Base-by-base conservation (phyloP, 1,140 invertebrate species). In the Aphis craccivora region DNA sequence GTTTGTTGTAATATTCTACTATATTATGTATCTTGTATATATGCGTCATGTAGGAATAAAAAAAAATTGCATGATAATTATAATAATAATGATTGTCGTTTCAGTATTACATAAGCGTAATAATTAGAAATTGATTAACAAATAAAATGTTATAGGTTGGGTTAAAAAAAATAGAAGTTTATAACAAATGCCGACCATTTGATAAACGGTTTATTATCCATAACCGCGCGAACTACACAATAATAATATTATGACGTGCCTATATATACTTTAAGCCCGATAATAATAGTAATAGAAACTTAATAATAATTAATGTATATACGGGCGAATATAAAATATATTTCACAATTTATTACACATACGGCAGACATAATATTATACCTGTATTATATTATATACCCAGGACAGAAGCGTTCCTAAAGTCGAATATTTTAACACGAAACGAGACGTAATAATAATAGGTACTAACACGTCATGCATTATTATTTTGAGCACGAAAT, bases 391-490 rank as follows among this genome's bases (percentile, higher is more conserved):
- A 14, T 20, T 51, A 14, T 20, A 51, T 51, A 14, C 14, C 48
- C 30, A 87, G 23, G 43, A 87, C 84, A 45, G 84, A 45, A 87
- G 84, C 84, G 30, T 87, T 87, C 84, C 84, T 11, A 4, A n/a
- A 76, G 40, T 35, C n/a, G 30, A 51, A 43, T 88, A 25, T 88
- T 51, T 88, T 51, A 51, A 88, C 45, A 51, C 86, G 45, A 51
- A 35, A 88, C 86, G n/a, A 88, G 45, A 88, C 45, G 48, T 8
- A 22, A n/a, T 88, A 88, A 88, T 88, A 51, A 88, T 51, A 88
- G 25, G 30, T 45, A 76, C 30, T n/a, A 76, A 76, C 60, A 76
- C 60, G 60, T 76, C 60, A 76, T 76, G 60, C 60, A 20, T 76
- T 76, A n/a, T 76, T 76, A 76, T 76, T 30, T 76, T 76, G 60